A percentile compares a stretch with the other conserved stretches of the same genome.
Conservation (phyloP, 1,140 invertebrate species). For the Heliconius congener region DNA sequence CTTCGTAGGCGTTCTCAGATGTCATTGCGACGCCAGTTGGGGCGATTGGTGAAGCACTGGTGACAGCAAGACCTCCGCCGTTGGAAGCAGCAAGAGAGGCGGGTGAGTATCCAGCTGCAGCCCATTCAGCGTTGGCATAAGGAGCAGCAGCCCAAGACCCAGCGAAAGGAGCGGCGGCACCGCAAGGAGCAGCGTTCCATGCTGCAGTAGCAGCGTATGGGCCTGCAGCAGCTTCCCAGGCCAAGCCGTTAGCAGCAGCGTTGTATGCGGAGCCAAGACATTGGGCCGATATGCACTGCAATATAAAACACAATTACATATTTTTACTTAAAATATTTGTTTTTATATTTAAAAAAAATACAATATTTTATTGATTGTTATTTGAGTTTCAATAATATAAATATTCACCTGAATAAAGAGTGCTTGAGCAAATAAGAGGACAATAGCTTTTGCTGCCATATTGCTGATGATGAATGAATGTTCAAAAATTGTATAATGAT, state of each 20-base stretch:
- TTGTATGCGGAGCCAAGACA: constrained; percentile 27
- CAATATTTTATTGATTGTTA: too few relatives aligned
- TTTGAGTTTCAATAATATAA: background rate
- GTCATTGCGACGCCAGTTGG: constrained; percentile 34
- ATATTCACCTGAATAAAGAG: constrained; percentile 24
- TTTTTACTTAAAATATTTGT: too few relatives aligned
- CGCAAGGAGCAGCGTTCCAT: background rate
- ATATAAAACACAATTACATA: background rate
- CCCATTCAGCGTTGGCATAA: constrained; percentile 30
- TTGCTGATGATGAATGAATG: background rate
- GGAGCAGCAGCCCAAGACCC: constrained; percentile 19
- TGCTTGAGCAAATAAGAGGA: constrained; percentile 22
- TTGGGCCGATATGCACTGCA: constrained; percentile 26
- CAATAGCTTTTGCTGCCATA: constrained; percentile 26
- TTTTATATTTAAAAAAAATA: too few relatives aligned
- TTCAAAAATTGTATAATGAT: background rate
- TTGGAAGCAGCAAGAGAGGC: constrained; percentile 31
- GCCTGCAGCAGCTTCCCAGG: constrained; percentile 12
- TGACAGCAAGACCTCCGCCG: constrained; percentile 38
- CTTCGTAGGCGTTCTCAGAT: constrained; percentile 42
- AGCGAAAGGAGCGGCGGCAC: background rate
- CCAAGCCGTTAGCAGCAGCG: background rate
- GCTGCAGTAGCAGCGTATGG: background rate
- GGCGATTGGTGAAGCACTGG: constrained; percentile 42
- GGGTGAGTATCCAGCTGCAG: constrained; percentile 5